Evolutionary conservation across 1,140 invertebrate species (phyloP).

Genomic region (Eufriesea mexicana): DNA sequence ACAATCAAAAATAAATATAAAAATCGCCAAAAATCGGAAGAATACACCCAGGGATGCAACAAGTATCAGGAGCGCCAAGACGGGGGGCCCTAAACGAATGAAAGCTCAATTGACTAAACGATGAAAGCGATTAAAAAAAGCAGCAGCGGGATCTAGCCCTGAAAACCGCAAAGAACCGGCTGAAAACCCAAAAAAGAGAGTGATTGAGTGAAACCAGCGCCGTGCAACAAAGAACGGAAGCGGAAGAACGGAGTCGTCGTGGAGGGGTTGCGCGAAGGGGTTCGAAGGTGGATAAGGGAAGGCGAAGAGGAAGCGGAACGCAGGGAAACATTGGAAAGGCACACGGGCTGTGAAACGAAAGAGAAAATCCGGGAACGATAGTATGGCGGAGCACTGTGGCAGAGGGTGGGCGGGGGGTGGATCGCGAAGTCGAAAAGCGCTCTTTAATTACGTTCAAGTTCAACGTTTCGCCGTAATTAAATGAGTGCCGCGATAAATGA

Average conservation of each 20-base stretch:
- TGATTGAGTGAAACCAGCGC: neutral
- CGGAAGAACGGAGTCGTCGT: neutral
- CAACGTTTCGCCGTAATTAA: slow-evolving; percentile 64
- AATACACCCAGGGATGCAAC: too few species aligned
- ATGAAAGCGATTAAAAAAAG: too few species aligned
- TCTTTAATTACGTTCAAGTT: slow-evolving; percentile 65
- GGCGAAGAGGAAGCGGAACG: neutral
- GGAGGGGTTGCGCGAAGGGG: too few species aligned
- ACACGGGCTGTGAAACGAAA: neutral
- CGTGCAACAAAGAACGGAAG: neutral
- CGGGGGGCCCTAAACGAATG: too few species aligned
- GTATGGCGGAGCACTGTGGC: neutral
- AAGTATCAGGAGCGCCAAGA: too few species aligned
- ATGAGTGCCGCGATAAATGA: slow-evolving; percentile 61
- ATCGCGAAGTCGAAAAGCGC: slow-evolving; percentile 46
- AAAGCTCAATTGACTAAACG: too few species aligned
- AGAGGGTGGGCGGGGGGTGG: neutral
- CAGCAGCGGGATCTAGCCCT: too few species aligned
- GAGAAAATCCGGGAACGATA: slow-evolving; percentile 28
- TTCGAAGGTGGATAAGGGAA: too few species aligned
- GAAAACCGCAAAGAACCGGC: too few species aligned
- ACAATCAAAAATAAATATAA: too few species aligned
- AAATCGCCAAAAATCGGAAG: too few species aligned
- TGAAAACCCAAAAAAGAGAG: too few species aligned
- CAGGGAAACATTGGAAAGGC: neutral